phyloP scores from a whole-genome alignment of 2,113 vertebrate genomes.

The Eurystomus gularis region DNA sequence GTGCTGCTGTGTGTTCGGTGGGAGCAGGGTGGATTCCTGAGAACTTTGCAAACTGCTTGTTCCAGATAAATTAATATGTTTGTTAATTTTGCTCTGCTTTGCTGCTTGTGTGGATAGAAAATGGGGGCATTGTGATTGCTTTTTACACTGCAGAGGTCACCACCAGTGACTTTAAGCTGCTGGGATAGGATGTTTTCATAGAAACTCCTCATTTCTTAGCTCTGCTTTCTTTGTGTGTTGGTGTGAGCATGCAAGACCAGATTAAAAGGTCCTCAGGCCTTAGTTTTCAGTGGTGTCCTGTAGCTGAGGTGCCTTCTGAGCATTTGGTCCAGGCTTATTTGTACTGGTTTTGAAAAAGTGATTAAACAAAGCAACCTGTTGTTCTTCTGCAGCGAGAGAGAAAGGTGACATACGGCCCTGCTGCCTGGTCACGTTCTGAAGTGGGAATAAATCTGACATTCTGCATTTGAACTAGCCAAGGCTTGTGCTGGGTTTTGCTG shows the following conservation, averaged over 20 bases:
- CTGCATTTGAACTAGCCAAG: background rate
- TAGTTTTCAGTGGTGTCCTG: background rate
- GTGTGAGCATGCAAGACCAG: background rate
- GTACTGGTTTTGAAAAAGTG: background rate
- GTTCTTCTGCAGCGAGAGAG: background rate
- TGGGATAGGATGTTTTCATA: background rate
- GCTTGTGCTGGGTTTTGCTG: background rate
- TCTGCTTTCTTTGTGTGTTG: background rate
- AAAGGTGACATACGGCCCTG: background rate
- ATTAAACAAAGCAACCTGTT: background rate
- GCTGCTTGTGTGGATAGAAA: background rate
- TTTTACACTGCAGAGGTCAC: background rate
- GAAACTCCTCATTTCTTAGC: background rate
- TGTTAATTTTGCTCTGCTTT: background rate
- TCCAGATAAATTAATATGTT: background rate
- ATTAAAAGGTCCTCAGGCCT: background rate
- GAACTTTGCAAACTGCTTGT: background rate
- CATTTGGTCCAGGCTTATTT: background rate
- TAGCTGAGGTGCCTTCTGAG: background rate
- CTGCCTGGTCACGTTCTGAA: background rate
- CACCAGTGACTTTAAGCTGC: background rate
- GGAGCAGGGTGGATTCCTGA: background rate
- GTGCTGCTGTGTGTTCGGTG: background rate
- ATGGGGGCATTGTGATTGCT: background rate
- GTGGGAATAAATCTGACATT: background rate